Percentiles rank a stretch among this genome's conserved stretches.
Conservation (phyloP, 2,888 invertebrate species). For the Caenorhabditis macrosperma region DNA sequence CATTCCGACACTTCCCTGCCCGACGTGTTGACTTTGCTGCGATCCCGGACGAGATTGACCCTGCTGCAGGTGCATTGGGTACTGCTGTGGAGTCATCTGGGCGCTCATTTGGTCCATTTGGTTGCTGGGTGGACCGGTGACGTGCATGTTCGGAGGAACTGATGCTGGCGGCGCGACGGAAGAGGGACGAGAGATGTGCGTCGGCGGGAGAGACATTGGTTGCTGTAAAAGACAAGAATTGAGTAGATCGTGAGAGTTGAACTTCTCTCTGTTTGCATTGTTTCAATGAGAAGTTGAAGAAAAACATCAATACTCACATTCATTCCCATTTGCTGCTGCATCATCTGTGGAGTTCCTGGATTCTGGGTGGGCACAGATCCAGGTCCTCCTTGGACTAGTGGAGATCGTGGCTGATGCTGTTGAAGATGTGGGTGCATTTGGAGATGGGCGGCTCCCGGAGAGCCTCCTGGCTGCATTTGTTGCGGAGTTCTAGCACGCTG, state of each 20-base stretch:
- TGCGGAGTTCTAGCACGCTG: conserved; percentile 38
- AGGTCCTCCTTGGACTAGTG: conserved; percentile 18
- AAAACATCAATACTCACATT: no score
- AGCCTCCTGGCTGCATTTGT: conserved; percentile 25
- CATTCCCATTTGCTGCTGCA: conserved; percentile 44
- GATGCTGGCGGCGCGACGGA: conserved; percentile 55
- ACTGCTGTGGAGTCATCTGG: conserved; percentile 7
- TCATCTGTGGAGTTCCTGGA: conserved; percentile 50
- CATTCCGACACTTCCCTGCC: background rate
- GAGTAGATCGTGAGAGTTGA: background rate
- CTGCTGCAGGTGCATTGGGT: conserved; percentile 12
- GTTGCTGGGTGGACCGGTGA: conserved; percentile 14
- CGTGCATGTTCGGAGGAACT: conserved; percentile 41
- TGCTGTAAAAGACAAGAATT: conserved; percentile 17
- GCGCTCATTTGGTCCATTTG: conserved; percentile 21
- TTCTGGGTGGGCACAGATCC: conserved; percentile 14
- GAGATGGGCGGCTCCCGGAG: conserved; percentile 28
- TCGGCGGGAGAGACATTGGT: conserved; percentile 46
- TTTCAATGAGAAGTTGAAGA: no score
- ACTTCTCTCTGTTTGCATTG: no score
- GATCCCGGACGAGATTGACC: conserved; percentile 40
- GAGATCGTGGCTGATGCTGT: conserved; percentile 27
- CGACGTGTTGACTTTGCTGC: conserved; percentile 23
- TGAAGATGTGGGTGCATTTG: conserved; percentile 46
- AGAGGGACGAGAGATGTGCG: conserved; percentile 35